Base-by-base conservation (phyloP, 2,797 vertebrate genomes). In the Dallia pectoralis region DNA sequence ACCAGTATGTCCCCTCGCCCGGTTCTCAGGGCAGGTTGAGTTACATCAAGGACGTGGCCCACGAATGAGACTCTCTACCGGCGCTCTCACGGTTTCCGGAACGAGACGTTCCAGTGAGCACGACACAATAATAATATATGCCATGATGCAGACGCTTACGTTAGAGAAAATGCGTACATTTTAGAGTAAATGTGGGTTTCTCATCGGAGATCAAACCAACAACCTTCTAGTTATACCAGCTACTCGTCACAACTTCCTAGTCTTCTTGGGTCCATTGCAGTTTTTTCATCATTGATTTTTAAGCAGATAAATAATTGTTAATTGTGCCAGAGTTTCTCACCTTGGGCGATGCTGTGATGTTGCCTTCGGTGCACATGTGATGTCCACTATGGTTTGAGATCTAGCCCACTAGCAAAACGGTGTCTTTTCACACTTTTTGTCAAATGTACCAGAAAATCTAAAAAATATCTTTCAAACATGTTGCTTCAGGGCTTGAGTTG, bases 1-100 rank as follows among this genome's bases (percentile, higher is more conserved):
- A 79, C 2, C 69, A 84, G 0, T 93, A 94, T 0, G 22, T 53
- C 2, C 82, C 91, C 4, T 29, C 79, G 0, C 85, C 85, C 4
- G 71, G 0, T 51, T 75, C 72, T 15, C 25, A 70, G 53, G 72
- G 9, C 4, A n/a, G 15, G 25, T 25, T 79, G 30, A 48, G 33
- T 11, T 56, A 72, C 71, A n/a, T 62, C 32, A 36, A 69, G 16
- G 19, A 53, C 2, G 19, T 49, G n/a, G 29, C 30, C 6, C 29
- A 48, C 18, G 7, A 15, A 22, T 0, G 36, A 67, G n/a, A 4
- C 27, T 18, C 16, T 32, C 3, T 70, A 74, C 16, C 72, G 74
- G 68, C 30, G 65, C 6, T 3, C 47, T 0, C 8, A 51, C 14
- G 7, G 49, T n/a, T 16, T 7, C 18, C 29, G 4, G 33, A 71